Conservation (phyloP, 2,113 vertebrate genomes). For the Casuarius casuarius region DNA sequence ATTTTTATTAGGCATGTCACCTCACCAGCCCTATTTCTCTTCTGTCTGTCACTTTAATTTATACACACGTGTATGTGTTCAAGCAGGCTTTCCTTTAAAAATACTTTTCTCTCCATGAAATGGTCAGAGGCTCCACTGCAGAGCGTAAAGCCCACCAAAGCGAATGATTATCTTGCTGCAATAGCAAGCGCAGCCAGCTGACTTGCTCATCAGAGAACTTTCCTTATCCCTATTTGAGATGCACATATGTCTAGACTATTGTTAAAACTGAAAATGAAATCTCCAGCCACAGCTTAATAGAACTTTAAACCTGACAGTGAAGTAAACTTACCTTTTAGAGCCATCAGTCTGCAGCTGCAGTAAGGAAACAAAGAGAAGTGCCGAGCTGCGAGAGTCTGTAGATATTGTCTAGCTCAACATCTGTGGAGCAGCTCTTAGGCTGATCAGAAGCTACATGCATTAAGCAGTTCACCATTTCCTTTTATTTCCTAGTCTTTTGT, state of each 20-base stretch:
- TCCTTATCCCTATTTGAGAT: conserved; percentile 34
- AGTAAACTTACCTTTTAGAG: conserved; percentile 33
- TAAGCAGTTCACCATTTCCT: neutral
- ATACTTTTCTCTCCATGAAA: neutral
- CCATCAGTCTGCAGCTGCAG: conserved; percentile 43
- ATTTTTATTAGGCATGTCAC: neutral
- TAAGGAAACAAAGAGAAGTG: conserved; percentile 43
- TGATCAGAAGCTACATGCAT: neutral
- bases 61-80: neutral
- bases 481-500: conserved; percentile 3
- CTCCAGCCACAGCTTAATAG: conserved; percentile 57
- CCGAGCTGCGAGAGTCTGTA: neutral
- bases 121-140: neutral
- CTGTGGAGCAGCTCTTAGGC: conserved; percentile 10
- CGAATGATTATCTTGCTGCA: neutral
- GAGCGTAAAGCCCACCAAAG: neutral
- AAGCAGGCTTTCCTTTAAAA: neutral
- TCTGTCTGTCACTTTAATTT: neutral
- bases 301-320: conserved; percentile 59
- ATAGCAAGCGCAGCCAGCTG: conserved; percentile 9
- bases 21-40: neutral
- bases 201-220: conserved; percentile 66
- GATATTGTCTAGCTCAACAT: conserved; percentile 14
- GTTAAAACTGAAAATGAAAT: conserved; percentile 55
- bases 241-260: conserved; percentile 49